These are phyloP conservation scores for Tyria jacobaeae DNA, from an alignment of 2,888 invertebrate species.

Conservation along the genomic window DNA sequence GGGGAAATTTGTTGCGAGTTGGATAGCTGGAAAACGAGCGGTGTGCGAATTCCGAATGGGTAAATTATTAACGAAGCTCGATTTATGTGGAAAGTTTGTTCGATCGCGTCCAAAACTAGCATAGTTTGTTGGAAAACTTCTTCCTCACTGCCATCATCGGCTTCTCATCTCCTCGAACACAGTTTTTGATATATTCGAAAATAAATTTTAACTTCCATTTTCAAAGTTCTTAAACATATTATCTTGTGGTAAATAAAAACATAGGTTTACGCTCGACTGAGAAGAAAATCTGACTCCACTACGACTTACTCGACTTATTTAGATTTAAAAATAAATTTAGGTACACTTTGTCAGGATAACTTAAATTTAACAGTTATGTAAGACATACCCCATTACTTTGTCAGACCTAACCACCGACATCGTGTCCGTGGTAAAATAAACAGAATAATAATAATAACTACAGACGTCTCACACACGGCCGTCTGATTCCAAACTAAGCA, in stretches of 20 bases:
- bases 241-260: constrained; percentile 41
- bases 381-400: background rate
- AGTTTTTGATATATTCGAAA: constrained; percentile 57
- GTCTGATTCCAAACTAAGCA: too few relatives aligned
- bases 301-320: too few relatives aligned
- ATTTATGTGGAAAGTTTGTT: constrained; percentile 74
- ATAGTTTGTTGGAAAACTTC: constrained; percentile 57
- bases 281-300: constrained; percentile 26
- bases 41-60: constrained; percentile 59
- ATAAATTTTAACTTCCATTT: constrained; percentile 49
- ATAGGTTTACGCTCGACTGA: constrained; percentile 32
- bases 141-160: constrained; percentile 52
- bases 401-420: too few relatives aligned
- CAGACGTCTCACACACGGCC: too few relatives aligned
- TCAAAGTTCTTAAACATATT: constrained; percentile 38
- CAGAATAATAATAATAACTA: too few relatives aligned
- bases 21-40: constrained; percentile 46
- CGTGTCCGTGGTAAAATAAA: too few relatives aligned
- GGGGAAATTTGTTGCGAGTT: constrained; percentile 36
- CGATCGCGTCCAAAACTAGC: constrained; percentile 65
- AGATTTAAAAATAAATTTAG: constrained; percentile 24
- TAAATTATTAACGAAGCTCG: constrained; percentile 73
- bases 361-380: background rate
- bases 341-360: constrained; percentile 4
- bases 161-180: constrained; percentile 51